Evolutionary conservation across 2,888 invertebrate species (phyloP).

Genomic region (Caenorhabditis becei): DNA sequence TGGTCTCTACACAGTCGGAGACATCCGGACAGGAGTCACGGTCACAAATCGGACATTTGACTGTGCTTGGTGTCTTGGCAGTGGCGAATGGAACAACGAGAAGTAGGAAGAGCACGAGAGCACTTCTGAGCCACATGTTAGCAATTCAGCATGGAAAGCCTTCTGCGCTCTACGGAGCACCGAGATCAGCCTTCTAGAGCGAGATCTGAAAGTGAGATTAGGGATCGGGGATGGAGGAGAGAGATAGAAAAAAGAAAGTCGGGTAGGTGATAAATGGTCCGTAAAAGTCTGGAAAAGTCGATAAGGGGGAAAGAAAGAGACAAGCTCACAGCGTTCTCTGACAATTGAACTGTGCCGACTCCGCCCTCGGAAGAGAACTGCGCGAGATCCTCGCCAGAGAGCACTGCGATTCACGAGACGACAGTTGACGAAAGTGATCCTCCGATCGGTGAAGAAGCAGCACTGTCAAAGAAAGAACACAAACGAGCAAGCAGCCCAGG

Average conservation of each 20-base stretch:
- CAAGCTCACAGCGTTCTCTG: constrained; percentile 18
- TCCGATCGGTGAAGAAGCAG: constrained; percentile 53
- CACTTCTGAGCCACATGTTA: constrained; percentile 42
- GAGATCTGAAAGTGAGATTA: neutral
- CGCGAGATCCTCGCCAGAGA: constrained; percentile 36
- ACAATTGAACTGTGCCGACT: constrained; percentile 55
- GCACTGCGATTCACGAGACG: constrained; percentile 22
- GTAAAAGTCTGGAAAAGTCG: constrained; percentile 12
- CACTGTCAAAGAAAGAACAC: constrained; percentile 62
- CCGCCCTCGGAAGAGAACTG: constrained; percentile 47
- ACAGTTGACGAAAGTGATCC: constrained; percentile 55
- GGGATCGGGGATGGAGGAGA: neutral
- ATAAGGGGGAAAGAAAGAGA: constrained; percentile 23
- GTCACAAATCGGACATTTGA: constrained; percentile 41
- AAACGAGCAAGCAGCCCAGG: constrained; percentile 48
- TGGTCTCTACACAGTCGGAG: constrained; percentile 49
- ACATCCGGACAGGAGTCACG: constrained; percentile 38
- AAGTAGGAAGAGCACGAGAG: constrained; percentile 29
- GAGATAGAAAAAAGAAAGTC: neutral
- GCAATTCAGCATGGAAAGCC: constrained; percentile 48
- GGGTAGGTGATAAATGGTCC: neutral
- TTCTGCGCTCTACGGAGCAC: constrained; percentile 32
- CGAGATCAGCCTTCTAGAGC: constrained; percentile 18
- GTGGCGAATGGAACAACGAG: constrained; percentile 26
- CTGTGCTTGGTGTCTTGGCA: constrained; percentile 39